phyloP scores from a whole-genome alignment of 2,888 invertebrate species.

The Diplazon laetatorius region DNA sequence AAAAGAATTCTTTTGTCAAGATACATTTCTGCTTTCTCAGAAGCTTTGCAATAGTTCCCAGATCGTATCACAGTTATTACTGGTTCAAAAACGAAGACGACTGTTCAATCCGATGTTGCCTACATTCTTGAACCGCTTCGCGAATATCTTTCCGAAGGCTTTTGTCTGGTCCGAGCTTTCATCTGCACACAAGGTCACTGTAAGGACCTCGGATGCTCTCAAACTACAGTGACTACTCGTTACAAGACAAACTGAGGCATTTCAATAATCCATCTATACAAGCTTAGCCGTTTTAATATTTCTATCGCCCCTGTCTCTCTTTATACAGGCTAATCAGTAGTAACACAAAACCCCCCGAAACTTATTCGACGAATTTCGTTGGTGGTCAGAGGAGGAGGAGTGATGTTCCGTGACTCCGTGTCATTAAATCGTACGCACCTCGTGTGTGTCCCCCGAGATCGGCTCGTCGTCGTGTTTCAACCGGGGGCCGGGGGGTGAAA shows the following conservation, averaged over 20 bases:
- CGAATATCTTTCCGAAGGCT: background rate
- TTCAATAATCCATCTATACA: too few relatives aligned
- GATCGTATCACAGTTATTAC: background rate
- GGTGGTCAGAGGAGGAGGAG: conserved; percentile 2
- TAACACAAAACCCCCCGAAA: too few relatives aligned
- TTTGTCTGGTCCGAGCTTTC: background rate
- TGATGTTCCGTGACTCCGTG: conserved; percentile 54
- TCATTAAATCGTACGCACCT: conserved; percentile 57
- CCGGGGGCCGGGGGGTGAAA: conserved; percentile 12
- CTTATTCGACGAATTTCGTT: conserved; percentile 51
- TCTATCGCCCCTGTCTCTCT: too few relatives aligned
- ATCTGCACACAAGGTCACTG: background rate
- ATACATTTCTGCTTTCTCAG: background rate
- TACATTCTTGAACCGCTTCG: background rate
- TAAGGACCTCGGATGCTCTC: background rate
- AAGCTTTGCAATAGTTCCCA: background rate
- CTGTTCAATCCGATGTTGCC: background rate
- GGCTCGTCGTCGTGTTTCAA: conserved; percentile 39
- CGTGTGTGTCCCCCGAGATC: conserved; percentile 27
- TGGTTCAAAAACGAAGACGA: background rate
- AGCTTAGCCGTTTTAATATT: too few relatives aligned
- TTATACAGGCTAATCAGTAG: too few relatives aligned
- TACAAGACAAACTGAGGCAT: background rate
- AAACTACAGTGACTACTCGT: background rate
- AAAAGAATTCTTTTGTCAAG: background rate